A percentile compares a stretch with the other conserved stretches of the same genome.
Evolutionary conservation across 2,113 vertebrate species (phyloP).

Genomic region (Heterotis niloticus): DNA sequence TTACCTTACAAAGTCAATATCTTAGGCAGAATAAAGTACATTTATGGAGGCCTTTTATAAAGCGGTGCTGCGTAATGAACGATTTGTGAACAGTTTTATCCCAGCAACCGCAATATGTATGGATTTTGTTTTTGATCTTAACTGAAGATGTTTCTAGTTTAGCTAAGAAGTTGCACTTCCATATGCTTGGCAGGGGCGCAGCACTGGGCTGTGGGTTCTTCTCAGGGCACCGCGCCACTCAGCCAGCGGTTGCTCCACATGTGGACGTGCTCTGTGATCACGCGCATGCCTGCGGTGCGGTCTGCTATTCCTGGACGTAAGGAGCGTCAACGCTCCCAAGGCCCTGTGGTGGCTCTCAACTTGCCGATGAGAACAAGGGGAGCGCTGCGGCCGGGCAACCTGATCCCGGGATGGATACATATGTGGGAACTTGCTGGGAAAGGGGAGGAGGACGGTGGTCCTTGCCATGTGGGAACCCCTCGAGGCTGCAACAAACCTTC

Average conservation of each 20-base stretch:
- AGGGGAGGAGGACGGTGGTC: background rate
- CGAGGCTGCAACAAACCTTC: no score
- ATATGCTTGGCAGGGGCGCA: background rate
- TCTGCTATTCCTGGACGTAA: slow-evolving; percentile 15
- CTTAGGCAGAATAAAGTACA: background rate
- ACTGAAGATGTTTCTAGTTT: background rate
- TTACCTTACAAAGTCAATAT: background rate
- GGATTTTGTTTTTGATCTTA: no score
- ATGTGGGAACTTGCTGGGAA: background rate
- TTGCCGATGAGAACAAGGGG: background rate
- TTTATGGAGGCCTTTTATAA: no score
- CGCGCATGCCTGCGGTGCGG: background rate
- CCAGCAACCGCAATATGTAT: no score
- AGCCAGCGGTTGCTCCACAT: slow-evolving; percentile 3
- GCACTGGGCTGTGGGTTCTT: slow-evolving; percentile 5
- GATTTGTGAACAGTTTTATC: no score
- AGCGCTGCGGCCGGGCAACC: background rate
- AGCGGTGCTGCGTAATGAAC: no score
- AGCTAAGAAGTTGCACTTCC: background rate
- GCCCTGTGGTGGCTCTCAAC: background rate
- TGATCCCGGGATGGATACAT: no score
- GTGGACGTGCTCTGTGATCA: background rate
- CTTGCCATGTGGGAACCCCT: no score
- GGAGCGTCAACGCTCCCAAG: slow-evolving; percentile 9
- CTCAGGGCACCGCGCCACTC: background rate